Base-by-base conservation (phyloP, 2,797 vertebrate species). In the Buphagus erythrorhynchus region DNA sequence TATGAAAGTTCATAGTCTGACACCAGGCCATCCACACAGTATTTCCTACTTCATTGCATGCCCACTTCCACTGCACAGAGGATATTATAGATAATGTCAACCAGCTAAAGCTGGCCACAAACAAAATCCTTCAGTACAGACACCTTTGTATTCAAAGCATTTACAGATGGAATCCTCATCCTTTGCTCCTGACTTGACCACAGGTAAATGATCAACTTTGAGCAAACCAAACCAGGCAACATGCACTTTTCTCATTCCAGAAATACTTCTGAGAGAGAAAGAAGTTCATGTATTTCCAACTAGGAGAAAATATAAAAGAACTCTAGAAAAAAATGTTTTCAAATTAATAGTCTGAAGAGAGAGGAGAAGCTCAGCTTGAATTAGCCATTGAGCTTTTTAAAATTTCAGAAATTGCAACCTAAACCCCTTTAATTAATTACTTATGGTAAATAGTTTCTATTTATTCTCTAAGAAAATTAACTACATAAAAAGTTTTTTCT, bases 81-180 rank as follows among this genome's bases (percentile, higher is more conserved):
- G 33, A 33, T 36, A 49, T 38, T 17, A 58, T 4, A 21, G 79
- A 6, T 40, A 88, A 68, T 10, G 14, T 5, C 55, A 72, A 65
- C 45, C 15, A 61, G 62, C 49, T 76, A 66, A 85, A 74, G 57
- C 55, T 58, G 51, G 15, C 24, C 68, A 68, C 65, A 54, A 58
- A 22, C 33, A 57, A 83, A 86, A 77, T 14, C 52, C 52, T 54
- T 40, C 57, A 33, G 4, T 33, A 46, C 38, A 80, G 66, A 74
- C 28, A 58, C 15, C 31, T 84, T n/a, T 16, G 5, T 31, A 61
- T 40, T 43, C 69, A 40, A 69, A 58, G 33, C 29, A 12, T 36
- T 52, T 49, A 49, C 38, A 73, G 46, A 17, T 0, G 0, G 26
- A 86, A 80, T 43, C 55, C 11, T 28, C 0, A 0, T 68, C 38